A percentile compares a stretch with the other conserved stretches of the same genome.
Evolutionary conservation across 2,888 invertebrate species (phyloP).

Genomic region (Cephus nigrinus): DNA sequence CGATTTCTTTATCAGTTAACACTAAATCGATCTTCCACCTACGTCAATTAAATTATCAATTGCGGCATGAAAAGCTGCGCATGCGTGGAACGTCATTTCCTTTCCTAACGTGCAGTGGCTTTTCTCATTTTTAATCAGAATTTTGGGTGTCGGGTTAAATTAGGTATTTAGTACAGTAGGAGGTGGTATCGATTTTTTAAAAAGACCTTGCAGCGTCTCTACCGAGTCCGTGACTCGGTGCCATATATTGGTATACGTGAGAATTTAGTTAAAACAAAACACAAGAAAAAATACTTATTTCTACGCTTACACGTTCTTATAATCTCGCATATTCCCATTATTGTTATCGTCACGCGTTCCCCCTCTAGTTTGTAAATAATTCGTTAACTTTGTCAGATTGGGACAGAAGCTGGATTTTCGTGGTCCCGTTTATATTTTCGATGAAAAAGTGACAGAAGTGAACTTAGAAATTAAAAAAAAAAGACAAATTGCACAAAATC

Average conservation of each 20-base stretch:
- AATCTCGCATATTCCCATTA: neutral
- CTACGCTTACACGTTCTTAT: neutral
- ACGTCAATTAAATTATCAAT: neutral
- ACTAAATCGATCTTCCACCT: neutral
- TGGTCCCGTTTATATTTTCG: neutral
- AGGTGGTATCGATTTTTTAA: neutral
- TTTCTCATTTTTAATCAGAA: neutral
- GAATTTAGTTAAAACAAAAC: too few relatives aligned
- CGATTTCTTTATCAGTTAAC: neutral
- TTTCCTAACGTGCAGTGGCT: neutral
- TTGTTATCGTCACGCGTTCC: neutral
- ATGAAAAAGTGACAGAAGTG: neutral
- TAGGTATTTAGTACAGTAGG: neutral
- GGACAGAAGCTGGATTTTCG: neutral
- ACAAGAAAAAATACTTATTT: neutral
- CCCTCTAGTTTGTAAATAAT: neutral
- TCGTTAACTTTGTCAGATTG: neutral
- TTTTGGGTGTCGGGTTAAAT: neutral
- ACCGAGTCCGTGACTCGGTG: neutral
- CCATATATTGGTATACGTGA: neutral
- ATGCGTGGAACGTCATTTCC: neutral
- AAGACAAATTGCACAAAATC: neutral
- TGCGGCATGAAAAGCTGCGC: neutral
- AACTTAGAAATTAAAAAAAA: neutral
- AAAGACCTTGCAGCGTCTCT: conserved; percentile 4